Percentiles rank a stretch among this genome's conserved stretches.
Conservation (phyloP, 2,888 invertebrate species). For the Drosophila recens region DNA sequence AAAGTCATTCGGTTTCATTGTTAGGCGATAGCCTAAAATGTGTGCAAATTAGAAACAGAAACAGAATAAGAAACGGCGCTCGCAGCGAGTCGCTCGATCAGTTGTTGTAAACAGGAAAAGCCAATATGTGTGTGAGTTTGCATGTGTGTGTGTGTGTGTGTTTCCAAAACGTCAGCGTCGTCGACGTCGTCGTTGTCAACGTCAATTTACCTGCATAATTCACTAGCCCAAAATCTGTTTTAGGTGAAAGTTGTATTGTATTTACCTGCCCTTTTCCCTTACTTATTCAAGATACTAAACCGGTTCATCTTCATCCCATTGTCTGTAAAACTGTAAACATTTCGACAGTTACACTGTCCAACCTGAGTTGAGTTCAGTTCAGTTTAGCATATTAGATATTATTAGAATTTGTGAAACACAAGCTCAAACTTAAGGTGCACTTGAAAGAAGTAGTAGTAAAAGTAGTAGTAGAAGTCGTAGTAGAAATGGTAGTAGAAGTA, state of each 20-base stretch:
- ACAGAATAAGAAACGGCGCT: conserved; percentile 16
- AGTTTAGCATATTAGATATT: background rate
- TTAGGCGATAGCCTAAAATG: conserved; percentile 38
- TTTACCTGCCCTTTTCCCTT: conserved; percentile 44
- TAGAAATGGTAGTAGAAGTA: background rate
- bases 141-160: conserved; percentile 7
- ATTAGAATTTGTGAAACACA: background rate
- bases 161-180: conserved; percentile 28
- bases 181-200: conserved; percentile 37
- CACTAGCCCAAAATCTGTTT: conserved; percentile 30
- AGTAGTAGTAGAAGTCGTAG: background rate
- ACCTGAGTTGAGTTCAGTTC: background rate
- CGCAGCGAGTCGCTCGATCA: conserved; percentile 23
- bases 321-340: conserved; percentile 2
- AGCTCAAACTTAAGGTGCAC: background rate
- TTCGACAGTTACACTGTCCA: background rate
- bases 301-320: conserved; percentile 39
- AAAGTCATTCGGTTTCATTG: conserved; percentile 59
- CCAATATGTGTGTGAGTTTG: conserved; percentile 5
- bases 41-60: conserved; percentile 63
- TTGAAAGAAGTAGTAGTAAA: background rate
- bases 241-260: conserved; percentile 64
- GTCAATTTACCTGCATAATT: conserved; percentile 50
- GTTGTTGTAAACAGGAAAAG: conserved; percentile 45
- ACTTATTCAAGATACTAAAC: conserved; percentile 41